Evolutionary conservation across 2,888 invertebrate species (phyloP), one percentile per base, ranked within the genome.

Genomic region (Tricholauxania praeusta): DNA sequence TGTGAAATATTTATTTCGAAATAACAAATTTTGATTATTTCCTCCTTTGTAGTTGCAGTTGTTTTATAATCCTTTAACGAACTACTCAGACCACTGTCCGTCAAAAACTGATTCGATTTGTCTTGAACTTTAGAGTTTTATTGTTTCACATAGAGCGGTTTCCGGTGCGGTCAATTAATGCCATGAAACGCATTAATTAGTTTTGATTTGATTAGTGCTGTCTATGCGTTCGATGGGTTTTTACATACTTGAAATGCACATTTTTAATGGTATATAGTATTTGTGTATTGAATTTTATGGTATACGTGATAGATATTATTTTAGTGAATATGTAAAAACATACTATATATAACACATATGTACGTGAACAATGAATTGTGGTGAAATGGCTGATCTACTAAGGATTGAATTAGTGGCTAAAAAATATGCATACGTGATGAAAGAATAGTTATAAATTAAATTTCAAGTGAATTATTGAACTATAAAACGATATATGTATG

Each of bases 1-100:
- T 76, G 73, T 74, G 73, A 74, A 73, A 76, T 72, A 69, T 71
- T 74, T 59, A 72, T 64, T 69, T 62, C 74, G 70, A 74, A 73
- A 71, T 76, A 75, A 76, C 64, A 72, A 70, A 72, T 76, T 59
- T 12, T 48, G 47, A 53, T n/a, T 39, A 52, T 10, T 19, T 57
- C 15, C 22, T 63, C 59, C 72, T 19, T 51, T 19, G 49, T 22
- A 59, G 53, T 22, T 57, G 53, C 70, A 17, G 22, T 48, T 71
- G 8, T 12, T 60, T 60, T 7, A 14, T 52, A 3, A 62, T 19
- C 19, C 8, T 12, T 14, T 52, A 47, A 47, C 65, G 60, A 49
- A 70, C 71, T 70, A 63, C 48, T 47, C 67, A 53, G 39, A 73
- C 63, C 72, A 63, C 74, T 59, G 72, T 64, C 52, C 28, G 69